Base-by-base conservation (phyloP, 2,888 invertebrate species). In the Apamea anceps region DNA sequence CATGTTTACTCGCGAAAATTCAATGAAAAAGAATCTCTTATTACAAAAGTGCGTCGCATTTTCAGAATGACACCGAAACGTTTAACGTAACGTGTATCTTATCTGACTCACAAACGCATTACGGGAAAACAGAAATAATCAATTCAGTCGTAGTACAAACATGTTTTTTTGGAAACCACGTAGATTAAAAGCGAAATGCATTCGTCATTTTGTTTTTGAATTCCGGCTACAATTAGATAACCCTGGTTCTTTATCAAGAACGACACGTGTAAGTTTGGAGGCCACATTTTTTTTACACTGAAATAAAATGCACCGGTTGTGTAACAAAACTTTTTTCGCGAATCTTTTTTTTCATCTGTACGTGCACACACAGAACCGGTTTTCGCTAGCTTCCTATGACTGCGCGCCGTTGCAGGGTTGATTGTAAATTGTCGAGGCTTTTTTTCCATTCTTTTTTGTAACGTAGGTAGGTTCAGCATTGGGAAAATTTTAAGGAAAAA, bases 171-270 rank as follows among this genome's bases (percentile, higher is more conserved):
- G 62, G 66, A 73, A 75, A 73, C 60, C 32, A 67, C 68, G 66
- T 67, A 63, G 82, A 87, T 87, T 88, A 82, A 82, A 79, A 74
- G 37, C 70, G 2, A 90, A 92, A 86, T 95, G 95, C 95, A 96
- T 91, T 93, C 92, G 94, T 94, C 93, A 94, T 93, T 92, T 93
- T 92, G 93, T 94, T 93, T 87, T 82, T 84, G 84, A 89, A 89
- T 86, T 85, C 82, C 80, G 79, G 54, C 79, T 88, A 90, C 87
- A 90, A 90, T 91, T 90, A 91, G 89, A 92, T 91, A 92, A 91
- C 90, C 91, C 82, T 54, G 65, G 85, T 86, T 87, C 87, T 87
- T 89, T 88, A 89, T 91, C 88, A 89, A 71, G 12, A 42, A 18
- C 85, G 92, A 87, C 94, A 93, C 94, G 94, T 94, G 94, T 94